A percentile compares a stretch with the other conserved stretches of the same genome.
Conservation (phyloP, 1,140 invertebrate species). For the Drosophila pseudoobscura region DNA sequence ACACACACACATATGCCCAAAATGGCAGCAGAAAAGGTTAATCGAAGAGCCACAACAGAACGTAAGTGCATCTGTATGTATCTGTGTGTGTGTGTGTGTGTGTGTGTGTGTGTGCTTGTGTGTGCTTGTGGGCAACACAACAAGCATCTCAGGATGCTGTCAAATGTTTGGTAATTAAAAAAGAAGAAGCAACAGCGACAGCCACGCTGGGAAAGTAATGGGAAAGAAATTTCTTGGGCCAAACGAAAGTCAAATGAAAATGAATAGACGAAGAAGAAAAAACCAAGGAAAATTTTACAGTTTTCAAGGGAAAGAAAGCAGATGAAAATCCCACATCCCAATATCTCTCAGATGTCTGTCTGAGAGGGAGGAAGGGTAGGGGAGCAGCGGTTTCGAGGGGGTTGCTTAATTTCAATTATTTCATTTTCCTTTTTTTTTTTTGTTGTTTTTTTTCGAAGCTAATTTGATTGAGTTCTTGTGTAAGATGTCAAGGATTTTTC, state of each 20-base stretch:
- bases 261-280: constrained; percentile 17
- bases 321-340: constrained; percentile 10
- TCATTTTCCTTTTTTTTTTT: not conserved
- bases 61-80: constrained; percentile 13
- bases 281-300: constrained; percentile 48
- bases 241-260: constrained; percentile 23
- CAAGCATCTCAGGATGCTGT: constrained; percentile 75
- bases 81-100: constrained; percentile 9
- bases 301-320: constrained; percentile 26
- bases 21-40: constrained; percentile 62
- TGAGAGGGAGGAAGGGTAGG: not conserved
- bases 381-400: not conserved
- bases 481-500: constrained; percentile 52
- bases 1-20: constrained; percentile 29
- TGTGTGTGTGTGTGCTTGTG: constrained; percentile 24
- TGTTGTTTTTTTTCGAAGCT: constrained; percentile 34
- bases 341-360: constrained; percentile 3
- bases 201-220: constrained; percentile 35
- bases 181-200: constrained; percentile 10
- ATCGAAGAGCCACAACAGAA: constrained; percentile 20
- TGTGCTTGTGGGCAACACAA: constrained; percentile 59
- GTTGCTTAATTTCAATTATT: constrained; percentile 29
- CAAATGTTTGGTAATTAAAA: constrained; percentile 79
- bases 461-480: constrained; percentile 79
- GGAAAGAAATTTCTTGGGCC: constrained; percentile 38